These are phyloP conservation scores for Chironomus riparius DNA, from an alignment of 2,888 invertebrate species.

Conservation along the genomic window DNA sequence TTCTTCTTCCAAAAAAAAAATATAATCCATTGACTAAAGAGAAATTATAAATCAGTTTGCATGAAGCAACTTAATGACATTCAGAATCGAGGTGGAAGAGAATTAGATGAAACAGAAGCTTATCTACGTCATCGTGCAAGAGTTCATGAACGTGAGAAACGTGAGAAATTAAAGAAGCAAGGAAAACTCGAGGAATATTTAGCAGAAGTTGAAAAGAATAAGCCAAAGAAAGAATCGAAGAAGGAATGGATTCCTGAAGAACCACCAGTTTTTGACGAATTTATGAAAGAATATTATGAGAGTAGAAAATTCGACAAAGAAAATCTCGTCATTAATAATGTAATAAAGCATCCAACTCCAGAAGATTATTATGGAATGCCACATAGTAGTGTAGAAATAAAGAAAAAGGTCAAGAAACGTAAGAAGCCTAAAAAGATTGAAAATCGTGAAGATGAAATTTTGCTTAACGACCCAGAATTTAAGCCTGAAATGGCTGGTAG, in stretches of 20 bases:
- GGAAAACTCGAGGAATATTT: constrained; percentile 4
- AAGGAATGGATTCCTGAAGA: background rate
- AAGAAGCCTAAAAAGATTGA: background rate
- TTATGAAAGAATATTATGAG: background rate
- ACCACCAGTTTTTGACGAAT: background rate
- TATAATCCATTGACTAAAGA: too few relatives aligned
- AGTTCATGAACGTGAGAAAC: constrained; percentile 10
- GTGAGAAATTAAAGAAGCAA: constrained; percentile 1
- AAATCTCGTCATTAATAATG: background rate
- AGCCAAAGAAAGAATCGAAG: background rate
- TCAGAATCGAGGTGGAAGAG: background rate
- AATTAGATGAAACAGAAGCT: constrained; percentile 10
- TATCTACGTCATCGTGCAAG: constrained; percentile 10
- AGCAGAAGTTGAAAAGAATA: background rate
- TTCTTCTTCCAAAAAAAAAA: too few relatives aligned
- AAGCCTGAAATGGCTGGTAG: constrained; percentile 24
- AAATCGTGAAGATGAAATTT: background rate
- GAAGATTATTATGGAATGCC: background rate
- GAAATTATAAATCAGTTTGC: too few relatives aligned
- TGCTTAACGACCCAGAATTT: constrained; percentile 2
- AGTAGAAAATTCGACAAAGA: background rate
- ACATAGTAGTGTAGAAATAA: background rate
- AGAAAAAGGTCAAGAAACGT: background rate
- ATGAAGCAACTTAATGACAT: background rate
- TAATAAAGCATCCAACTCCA: background rate